A percentile compares a stretch with the other conserved stretches of the same genome.
These are phyloP conservation scores for Villa cingulata DNA, from an alignment of 2,888 invertebrate genomes.

Conservation along the genomic window DNA sequence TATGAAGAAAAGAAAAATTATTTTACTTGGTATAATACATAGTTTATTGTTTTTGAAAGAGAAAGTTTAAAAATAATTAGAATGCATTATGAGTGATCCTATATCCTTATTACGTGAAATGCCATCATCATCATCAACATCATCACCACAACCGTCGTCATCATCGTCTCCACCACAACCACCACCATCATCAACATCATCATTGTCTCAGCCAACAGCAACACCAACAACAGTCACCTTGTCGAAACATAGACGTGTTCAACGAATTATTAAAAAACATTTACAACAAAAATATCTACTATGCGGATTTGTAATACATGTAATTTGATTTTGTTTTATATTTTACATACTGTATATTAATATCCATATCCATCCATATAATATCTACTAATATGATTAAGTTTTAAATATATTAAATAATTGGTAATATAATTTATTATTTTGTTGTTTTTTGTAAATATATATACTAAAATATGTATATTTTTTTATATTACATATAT, in stretches of 20 bases:
- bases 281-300: slow-evolving; percentile 36
- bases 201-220: slow-evolving; percentile 20
- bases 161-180: not conserved
- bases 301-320: slow-evolving; percentile 36
- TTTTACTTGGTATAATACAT: too few relatives aligned
- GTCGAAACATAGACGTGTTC: slow-evolving; percentile 18
- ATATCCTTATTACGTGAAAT: not conserved
- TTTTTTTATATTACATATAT: too few relatives aligned
- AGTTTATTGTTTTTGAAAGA: too few relatives aligned
- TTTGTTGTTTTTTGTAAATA: not conserved
- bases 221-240: slow-evolving; percentile 25
- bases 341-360: not conserved
- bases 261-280: slow-evolving; percentile 33
- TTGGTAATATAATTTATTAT: too few relatives aligned
- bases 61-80: too few relatives aligned
- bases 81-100: slow-evolving; percentile 3
- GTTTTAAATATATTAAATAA: too few relatives aligned
- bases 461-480: not conserved
- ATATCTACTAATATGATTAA: too few relatives aligned
- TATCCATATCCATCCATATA: too few relatives aligned
- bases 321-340: slow-evolving; percentile 16
- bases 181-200: not conserved
- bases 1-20: too few relatives aligned
- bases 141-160: too few relatives aligned
- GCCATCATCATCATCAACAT: not conserved